A percentile compares a stretch with the other conserved stretches of the same genome.
Evolutionary conservation across 1,140 invertebrate species (phyloP).

Genomic region (silkworm (Bombyx mori)): ASM3026992v2 NC_085112.1:16028001-16028500

Average conservation of each 20-base stretch:
- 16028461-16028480: conserved; percentile 22
- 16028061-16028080: conserved; percentile 7
- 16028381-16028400: conserved; percentile 10
- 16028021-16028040: conserved; percentile 20
- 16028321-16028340: conserved; percentile 20
- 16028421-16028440: background rate
- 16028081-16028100: conserved; percentile 7
- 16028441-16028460: conserved; percentile 11
- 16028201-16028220: conserved; percentile 18
- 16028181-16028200: conserved; percentile 10
- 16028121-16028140: conserved; percentile 11
- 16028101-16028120: conserved; percentile 11
- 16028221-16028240: conserved; percentile 23
- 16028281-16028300: conserved; percentile 17
- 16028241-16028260: conserved; percentile 26
- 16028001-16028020: conserved; percentile 1
- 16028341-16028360: conserved; percentile 20
- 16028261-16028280: conserved; percentile 22
- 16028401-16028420: background rate
- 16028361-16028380: conserved; percentile 21
- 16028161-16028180: conserved; percentile 24
- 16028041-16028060: conserved; percentile 10
- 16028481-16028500: conserved; percentile 34
- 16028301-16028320: conserved; percentile 11
- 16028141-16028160: conserved; percentile 19